phyloP scores from a whole-genome alignment of 2,113 vertebrate genomes.

The Parotia lawesii region DNA sequence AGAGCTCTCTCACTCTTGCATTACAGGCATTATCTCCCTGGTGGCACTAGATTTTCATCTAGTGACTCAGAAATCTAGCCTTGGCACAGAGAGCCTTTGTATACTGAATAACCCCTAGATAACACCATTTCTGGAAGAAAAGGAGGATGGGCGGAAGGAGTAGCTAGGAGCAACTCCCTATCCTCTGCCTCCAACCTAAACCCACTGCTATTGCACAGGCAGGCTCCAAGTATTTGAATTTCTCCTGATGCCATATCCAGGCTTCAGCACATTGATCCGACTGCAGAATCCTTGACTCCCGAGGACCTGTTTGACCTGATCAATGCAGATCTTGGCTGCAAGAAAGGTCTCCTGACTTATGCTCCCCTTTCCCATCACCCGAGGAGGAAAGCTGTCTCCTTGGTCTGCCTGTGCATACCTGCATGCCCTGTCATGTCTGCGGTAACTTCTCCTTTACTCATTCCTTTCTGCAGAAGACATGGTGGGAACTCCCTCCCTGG shows the following conservation, averaged over 20 bases:
- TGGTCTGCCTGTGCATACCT: background rate
- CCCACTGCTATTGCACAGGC: background rate
- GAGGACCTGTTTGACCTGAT: background rate
- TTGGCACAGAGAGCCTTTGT: background rate
- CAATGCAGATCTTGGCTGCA: background rate
- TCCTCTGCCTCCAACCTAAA: background rate
- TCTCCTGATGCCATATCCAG: background rate
- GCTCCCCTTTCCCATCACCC: background rate
- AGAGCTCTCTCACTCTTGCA: background rate
- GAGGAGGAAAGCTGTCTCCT: background rate
- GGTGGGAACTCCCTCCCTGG: background rate
- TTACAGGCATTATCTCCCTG: background rate
- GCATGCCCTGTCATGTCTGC: rapidly evolving
- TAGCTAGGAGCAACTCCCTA: background rate
- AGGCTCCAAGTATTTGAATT: background rate
- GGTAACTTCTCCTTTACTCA: background rate
- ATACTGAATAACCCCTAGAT: background rate
- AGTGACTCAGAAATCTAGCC: background rate
- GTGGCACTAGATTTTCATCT: background rate
- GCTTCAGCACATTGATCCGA: rapidly evolving
- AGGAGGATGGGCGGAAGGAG: background rate
- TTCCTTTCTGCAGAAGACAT: background rate
- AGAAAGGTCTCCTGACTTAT: background rate
- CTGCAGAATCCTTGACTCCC: background rate
- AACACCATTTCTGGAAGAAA: background rate